These are phyloP conservation scores for Drosophila kohkoa DNA, from an alignment of 1,140 invertebrate genomes.

Conservation along the genomic window DNA sequence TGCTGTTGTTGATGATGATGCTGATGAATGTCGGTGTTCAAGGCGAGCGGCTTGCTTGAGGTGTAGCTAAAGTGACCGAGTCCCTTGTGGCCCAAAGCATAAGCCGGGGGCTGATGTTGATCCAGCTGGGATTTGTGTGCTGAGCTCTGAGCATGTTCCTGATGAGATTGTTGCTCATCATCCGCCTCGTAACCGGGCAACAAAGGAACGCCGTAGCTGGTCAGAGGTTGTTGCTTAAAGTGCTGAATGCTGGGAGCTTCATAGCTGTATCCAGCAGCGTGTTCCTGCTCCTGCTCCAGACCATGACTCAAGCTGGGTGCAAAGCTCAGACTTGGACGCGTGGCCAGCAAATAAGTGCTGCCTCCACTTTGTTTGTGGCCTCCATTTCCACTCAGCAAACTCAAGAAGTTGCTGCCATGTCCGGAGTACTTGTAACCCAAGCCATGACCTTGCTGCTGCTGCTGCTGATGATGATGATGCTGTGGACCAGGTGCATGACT, in stretches of 20 bases:
- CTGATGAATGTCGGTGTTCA: constrained; percentile 63
- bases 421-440: constrained; percentile 26
- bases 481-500: constrained; percentile 17
- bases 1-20: constrained; percentile 21
- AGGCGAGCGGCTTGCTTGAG: constrained; percentile 71
- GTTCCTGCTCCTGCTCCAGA: constrained; percentile 20
- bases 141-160: constrained; percentile 11
- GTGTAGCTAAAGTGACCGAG: constrained; percentile 77
- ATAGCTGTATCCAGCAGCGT: constrained; percentile 52
- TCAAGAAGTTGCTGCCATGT: constrained; percentile 25
- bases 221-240: constrained; percentile 63
- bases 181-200: constrained; percentile 58
- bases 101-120: constrained; percentile 57
- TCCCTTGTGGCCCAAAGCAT: constrained; percentile 77
- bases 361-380: constrained; percentile 51
- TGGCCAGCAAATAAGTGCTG: constrained; percentile 56
- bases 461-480: constrained; percentile 8
- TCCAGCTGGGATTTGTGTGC: constrained; percentile 17
- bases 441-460: constrained; percentile 1
- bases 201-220: constrained; percentile 66
- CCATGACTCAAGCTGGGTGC: constrained; percentile 38
- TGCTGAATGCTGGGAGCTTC: constrained; percentile 45
- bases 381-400: constrained; percentile 2
- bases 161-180: constrained; percentile 44
- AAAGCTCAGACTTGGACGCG: constrained; percentile 18